Percentiles rank a stretch among this genome's conserved stretches.
Conservation (phyloP, 2,888 invertebrate species). For the Drosophila cognata region DNA sequence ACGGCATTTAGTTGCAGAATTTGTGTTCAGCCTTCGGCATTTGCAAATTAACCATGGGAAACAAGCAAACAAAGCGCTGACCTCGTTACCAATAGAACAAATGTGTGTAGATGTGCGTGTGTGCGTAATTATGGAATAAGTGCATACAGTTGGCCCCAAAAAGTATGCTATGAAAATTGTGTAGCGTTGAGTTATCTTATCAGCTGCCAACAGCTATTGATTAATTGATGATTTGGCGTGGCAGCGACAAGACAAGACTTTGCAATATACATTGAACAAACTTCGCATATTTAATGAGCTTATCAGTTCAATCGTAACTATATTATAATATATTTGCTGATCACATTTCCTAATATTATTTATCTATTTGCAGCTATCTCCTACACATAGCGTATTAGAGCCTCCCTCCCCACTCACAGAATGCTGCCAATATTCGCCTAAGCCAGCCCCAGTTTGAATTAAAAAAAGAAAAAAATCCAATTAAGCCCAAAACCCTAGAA, state of each 20-base stretch:
- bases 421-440: conserved; percentile 73
- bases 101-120: conserved; percentile 10
- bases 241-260: conserved; percentile 3
- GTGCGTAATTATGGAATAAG: conserved; percentile 39
- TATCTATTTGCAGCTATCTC: conserved; percentile 45
- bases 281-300: conserved; percentile 27
- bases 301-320: conserved; percentile 20
- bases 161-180: conserved; percentile 51
- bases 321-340: conserved; percentile 46
- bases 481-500: conserved; percentile 50
- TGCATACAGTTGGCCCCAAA: conserved; percentile 39
- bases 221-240: conserved; percentile 41
- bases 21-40: conserved; percentile 60
- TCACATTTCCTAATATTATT: conserved; percentile 4
- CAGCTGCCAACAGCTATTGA: conserved; percentile 57
- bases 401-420: conserved; percentile 40
- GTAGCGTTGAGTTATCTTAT: conserved; percentile 56
- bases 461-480: conserved; percentile 22
- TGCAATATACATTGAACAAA: background rate
- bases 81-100: conserved; percentile 28
- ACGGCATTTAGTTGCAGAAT: conserved; percentile 49
- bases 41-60: conserved; percentile 75
- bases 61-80: conserved; percentile 44
- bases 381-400: conserved; percentile 39
- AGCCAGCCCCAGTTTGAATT: conserved; percentile 50